Evolutionary conservation across 2,113 vertebrate species (phyloP).

Genomic region (Pygoscelis antarcticus): DNA sequence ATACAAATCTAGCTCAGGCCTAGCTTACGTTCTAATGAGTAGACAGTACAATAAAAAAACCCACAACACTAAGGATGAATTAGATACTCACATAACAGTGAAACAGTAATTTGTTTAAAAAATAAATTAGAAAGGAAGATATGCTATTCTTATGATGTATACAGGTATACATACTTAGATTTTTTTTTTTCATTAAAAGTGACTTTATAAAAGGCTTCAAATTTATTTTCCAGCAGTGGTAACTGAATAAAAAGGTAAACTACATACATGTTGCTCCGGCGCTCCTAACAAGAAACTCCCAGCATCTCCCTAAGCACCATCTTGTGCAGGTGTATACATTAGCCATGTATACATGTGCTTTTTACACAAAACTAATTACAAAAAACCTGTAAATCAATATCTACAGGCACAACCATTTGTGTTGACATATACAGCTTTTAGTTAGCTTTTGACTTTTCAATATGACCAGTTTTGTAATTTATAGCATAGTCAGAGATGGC

Average conservation of each 20-base stretch:
- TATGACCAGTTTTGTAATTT: background rate
- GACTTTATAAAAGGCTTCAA: background rate
- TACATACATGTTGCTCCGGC: background rate
- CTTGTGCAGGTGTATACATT: background rate
- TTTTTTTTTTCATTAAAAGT: background rate
- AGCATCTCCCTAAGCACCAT: background rate
- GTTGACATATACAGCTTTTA: background rate
- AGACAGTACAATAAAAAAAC: background rate
- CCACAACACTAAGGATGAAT: background rate
- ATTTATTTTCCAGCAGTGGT: background rate
- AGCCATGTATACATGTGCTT: background rate
- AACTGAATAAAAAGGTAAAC: background rate
- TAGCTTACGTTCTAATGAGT: background rate
- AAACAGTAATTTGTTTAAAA: background rate
- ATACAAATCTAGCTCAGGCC: background rate
- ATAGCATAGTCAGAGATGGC: background rate
- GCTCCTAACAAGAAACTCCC: background rate
- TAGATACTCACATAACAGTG: background rate
- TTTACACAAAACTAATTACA: background rate
- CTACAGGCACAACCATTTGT: background rate
- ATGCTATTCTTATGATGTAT: background rate
- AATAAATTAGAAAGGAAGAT: background rate
- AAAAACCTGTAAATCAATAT: background rate
- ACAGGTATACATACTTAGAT: no score
- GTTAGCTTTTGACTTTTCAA: background rate